Base-by-base conservation (phyloP, 1,140 invertebrate species). In the Drosophila varians region DNA sequence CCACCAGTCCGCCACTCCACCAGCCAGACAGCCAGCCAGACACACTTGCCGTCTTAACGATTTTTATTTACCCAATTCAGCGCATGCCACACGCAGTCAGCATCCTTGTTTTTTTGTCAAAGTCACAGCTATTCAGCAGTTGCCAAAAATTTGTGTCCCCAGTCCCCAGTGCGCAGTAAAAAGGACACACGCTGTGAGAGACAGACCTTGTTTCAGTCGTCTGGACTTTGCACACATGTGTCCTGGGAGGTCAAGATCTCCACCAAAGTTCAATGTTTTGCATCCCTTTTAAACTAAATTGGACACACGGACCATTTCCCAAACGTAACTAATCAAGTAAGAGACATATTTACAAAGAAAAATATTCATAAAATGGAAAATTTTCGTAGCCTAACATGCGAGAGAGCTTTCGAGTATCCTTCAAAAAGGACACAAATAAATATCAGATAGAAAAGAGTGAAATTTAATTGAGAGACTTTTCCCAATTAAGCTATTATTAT, bases 41-140 rank as follows among this genome's bases (percentile, higher is more conserved):
- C 71, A 66, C 72, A 61, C 52, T 38, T 66, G 40, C 77, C 74
- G 66, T 23, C 64, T 66, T 28, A 45, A 45, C 47, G 64, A 43
- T 53, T 66, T 66, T 66, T 68, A 68, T 66, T 68, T 71, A 60
- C 46, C 55, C 66, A 71, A 71, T 71, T 47, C 46, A 19, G 12
- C 12, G 11, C 36, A 31, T 71, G 68, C 68, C 66, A 60, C 68
- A 71, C 54, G 66, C 68, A 71, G 64, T 66, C 56, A 48, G 36
- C 3, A 31, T 31, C 40, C 5, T 55, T 12, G 40, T 18, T 31
- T 46, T 56, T 28, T 46, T 56, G 46, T 54, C 55, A n/a, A 34
- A 42, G 64, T 38, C 26, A 28, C 45, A 60, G 55, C 36, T 19
- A 52, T 65, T 65, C 60, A 42, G 46, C 19, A 53, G 46, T 45